Evolutionary conservation across 2,888 invertebrate species (phyloP), one percentile per base, ranked within the genome.

Genomic region (Epicampocera succincta): DNA sequence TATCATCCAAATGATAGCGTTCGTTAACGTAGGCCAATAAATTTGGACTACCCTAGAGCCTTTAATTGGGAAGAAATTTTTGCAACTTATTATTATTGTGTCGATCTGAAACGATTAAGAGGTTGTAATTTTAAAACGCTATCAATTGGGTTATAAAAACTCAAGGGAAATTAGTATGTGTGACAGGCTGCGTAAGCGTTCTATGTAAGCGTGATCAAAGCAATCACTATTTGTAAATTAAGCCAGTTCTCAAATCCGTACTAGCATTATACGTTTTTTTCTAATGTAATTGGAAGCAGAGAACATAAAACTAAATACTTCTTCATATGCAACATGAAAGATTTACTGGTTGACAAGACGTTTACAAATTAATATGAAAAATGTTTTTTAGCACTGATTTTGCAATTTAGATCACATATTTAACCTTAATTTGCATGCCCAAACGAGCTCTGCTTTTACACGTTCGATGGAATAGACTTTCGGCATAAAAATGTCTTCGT

Each of bases 341-440:
- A 25, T 21, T 58, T 71, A 50, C 25, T 13, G 50, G 17, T 42
- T 25, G 38, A 38, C 33, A 21, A 58, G 19, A 25, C n/a, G 52
- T 56, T 33, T 69, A 9, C 6, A 46, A 58, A 56, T 58, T 40
- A 48, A 60, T 48, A 60, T 50, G 5, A 61, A 72, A 72, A 61
- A 19, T 52, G 29, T 72, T 61, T 25, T 15, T 12, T 50, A 21
- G 13, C 6, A n/a, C 19, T 65, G 17, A 72, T 78, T 82, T 74
- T 71, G 71, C 75, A 46, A 82, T 78, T 82, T 75, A 75, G 74
- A 82, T 74, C 78, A 82, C 78, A 78, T 65, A 75, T 78, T 78
- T 78, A 78, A 72, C 74, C 74, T 75, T 71, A 82, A 78, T 82
- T 78, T 78, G 12, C 69, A 77, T 68, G 65, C 29, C 8, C 8